Evolutionary conservation across 2,113 vertebrate species (phyloP).

Genomic region (Entomyzon cyanotis): DNA sequence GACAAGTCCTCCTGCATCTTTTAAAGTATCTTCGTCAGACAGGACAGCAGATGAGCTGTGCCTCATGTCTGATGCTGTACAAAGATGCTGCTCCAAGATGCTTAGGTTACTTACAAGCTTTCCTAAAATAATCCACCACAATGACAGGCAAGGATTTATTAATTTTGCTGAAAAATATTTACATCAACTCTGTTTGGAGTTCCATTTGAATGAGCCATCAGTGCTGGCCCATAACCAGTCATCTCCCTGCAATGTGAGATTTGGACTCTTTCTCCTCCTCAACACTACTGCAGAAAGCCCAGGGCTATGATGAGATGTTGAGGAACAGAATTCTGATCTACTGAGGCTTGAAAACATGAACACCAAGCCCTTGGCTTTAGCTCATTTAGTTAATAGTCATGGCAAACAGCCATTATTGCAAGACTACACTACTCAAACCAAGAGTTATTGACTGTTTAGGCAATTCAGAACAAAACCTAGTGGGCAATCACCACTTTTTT

Average conservation of each 20-base stretch:
- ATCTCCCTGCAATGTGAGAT: not conserved
- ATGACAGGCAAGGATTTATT: not conserved
- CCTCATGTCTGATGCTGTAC: not conserved
- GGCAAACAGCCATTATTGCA: not conserved
- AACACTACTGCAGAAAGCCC: not conserved
- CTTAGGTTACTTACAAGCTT: rapidly evolving
- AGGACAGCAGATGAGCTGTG: not conserved
- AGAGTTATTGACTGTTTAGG: not conserved
- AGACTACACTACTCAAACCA: not conserved
- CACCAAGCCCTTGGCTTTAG: not conserved
- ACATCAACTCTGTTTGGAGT: not conserved
- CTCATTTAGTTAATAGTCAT: no score
- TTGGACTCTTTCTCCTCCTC: not conserved
- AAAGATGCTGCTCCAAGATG: not conserved
- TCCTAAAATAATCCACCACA: not conserved
- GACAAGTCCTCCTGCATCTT: not conserved
- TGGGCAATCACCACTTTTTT: not conserved
- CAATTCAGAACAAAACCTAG: not conserved
- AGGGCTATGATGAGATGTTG: rapidly evolving
- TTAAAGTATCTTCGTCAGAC: not conserved
- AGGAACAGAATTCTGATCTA: not conserved
- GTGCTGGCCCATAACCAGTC: rapidly evolving
- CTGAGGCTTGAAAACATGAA: not conserved
- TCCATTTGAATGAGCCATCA: not conserved
- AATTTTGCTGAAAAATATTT: not conserved